Percentiles rank a stretch among this genome's conserved stretches.
phyloP scores from a whole-genome alignment of 2,797 vertebrate genomes.

The Scolopax bukidnonensis region DNA sequence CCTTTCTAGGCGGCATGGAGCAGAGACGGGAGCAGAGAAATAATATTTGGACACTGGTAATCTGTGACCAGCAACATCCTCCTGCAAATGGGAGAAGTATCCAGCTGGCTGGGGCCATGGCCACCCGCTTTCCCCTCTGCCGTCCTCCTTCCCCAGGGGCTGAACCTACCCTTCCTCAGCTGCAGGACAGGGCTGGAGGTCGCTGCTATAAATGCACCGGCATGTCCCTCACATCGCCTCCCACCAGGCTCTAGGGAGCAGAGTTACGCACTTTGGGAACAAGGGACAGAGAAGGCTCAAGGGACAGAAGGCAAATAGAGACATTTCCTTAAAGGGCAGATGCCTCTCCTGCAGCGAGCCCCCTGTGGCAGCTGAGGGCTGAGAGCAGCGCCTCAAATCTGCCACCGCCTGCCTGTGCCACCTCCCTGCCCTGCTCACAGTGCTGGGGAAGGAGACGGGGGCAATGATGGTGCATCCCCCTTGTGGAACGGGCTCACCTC shows the following conservation, averaged over 20 bases:
- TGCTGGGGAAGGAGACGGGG: rapidly evolving
- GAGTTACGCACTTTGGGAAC: neutral
- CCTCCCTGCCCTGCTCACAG: neutral
- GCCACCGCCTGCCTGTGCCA: neutral
- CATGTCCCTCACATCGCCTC: neutral
- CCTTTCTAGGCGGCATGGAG: constrained; percentile 62
- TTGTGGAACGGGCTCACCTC: neutral
- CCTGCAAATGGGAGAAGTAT: constrained; percentile 39
- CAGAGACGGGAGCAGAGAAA: constrained; percentile 59
- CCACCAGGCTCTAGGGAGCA: neutral
- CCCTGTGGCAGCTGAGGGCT: rapidly evolving
- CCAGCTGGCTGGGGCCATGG: neutral
- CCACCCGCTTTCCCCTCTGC: neutral
- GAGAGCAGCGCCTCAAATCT: neutral
- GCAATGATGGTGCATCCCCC: neutral
- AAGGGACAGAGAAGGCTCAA: neutral
- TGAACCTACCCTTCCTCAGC: neutral
- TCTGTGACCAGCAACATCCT: constrained; percentile 69
- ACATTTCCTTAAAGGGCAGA: constrained; percentile 6
- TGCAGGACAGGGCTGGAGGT: neutral
- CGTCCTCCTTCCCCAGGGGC: neutral
- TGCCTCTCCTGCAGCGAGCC: neutral
- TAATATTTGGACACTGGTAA: constrained; percentile 59
- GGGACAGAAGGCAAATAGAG: neutral
- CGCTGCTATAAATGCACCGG: neutral